phyloP scores from a whole-genome alignment of 2,888 invertebrate species.

The Heliconius erato region DNA sequence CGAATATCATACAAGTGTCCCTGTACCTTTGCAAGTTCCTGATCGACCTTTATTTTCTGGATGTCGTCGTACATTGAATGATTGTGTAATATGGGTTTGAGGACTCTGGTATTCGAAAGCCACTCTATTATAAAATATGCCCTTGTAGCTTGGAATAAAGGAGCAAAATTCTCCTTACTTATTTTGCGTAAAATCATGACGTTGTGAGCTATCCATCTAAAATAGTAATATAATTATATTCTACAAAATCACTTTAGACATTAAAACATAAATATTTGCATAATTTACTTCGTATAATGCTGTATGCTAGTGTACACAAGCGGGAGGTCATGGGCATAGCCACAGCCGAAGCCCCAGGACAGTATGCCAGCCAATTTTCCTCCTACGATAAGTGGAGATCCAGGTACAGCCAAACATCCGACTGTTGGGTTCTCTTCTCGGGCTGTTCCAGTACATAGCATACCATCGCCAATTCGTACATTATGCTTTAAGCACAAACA shows the following conservation, averaged over 20 bases:
- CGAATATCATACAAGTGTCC: slow-evolving; percentile 69
- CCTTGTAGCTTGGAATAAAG: slow-evolving; percentile 64
- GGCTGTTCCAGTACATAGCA: slow-evolving; percentile 69
- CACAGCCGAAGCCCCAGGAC: slow-evolving; percentile 80
- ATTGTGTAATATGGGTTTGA: slow-evolving; percentile 40
- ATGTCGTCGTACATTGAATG: slow-evolving; percentile 49
- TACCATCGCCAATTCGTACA: slow-evolving; percentile 57
- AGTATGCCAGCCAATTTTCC: slow-evolving; percentile 65
- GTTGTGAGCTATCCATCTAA: slow-evolving; percentile 71
- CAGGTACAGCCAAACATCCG: slow-evolving; percentile 73
- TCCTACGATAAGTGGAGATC: slow-evolving; percentile 69
- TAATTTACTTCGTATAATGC: slow-evolving; percentile 62
- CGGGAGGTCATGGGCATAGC: slow-evolving; percentile 70
- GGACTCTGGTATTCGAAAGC: slow-evolving; percentile 61
- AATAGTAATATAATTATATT: slow-evolving; percentile 44
- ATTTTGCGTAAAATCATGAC: slow-evolving; percentile 57
- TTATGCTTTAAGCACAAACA: slow-evolving; percentile 57
- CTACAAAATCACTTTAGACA: not conserved
- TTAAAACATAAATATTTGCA: slow-evolving; percentile 7
- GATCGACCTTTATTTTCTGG: slow-evolving; percentile 58
- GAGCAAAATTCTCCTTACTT: slow-evolving; percentile 54
- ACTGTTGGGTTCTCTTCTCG: slow-evolving; percentile 59
- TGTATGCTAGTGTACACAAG: slow-evolving; percentile 68
- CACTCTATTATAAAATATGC: slow-evolving; percentile 60
- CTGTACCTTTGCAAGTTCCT: slow-evolving; percentile 55